Evolutionary conservation across 2,888 invertebrate species (phyloP), one percentile per base, ranked within the genome.

Genomic region (Tridacna crocea): DNA sequence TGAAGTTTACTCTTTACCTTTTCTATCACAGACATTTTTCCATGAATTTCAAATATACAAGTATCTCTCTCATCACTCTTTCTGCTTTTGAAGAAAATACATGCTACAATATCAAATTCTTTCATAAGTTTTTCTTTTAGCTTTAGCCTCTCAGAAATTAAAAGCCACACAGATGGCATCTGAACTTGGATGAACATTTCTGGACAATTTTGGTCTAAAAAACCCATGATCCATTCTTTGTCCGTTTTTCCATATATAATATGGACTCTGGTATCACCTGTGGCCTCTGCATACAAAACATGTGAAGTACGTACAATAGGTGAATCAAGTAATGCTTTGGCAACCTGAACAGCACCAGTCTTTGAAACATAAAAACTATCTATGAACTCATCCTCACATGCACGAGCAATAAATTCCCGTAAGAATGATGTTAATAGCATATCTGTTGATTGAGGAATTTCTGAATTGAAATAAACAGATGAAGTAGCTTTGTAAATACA

Each of bases 1-100:
- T 24, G 22, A 12, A 70, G 15, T 70, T 70, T 24, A 13, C 13
- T 6, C n/a, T 17, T 51, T 22, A 51, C 48, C 3, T 51, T 22
- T 22, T 46, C 4, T 8, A 70, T 51, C 13, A 15, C 3, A 15
- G 47, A 51, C 24, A 51, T 51, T 24, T 11, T n/a, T 8, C 70
- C 70, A 70, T 22, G 51, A 24, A 70, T 48, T 22, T 70, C 17
- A 70, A 51, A 70, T 10, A 70, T 19, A 51, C 15, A 24, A 12
- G 11, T 17, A 24, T 66, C n/a, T 26, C 15, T n/a, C 0, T 46
- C n/a, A 24, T 66, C n/a, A 66, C 8, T 46, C 15, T 66, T 46
- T 66, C 19, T 66, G 3, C 46, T 46, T 66, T 46, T 46, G 46
- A 27, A 13, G 36, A 66, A 66, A 1, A 46, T 2, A n/a, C 36